A percentile compares a stretch with the other conserved stretches of the same genome.
Conservation (phyloP, 2,888 invertebrate species). For the Sisyra terminalis region DNA sequence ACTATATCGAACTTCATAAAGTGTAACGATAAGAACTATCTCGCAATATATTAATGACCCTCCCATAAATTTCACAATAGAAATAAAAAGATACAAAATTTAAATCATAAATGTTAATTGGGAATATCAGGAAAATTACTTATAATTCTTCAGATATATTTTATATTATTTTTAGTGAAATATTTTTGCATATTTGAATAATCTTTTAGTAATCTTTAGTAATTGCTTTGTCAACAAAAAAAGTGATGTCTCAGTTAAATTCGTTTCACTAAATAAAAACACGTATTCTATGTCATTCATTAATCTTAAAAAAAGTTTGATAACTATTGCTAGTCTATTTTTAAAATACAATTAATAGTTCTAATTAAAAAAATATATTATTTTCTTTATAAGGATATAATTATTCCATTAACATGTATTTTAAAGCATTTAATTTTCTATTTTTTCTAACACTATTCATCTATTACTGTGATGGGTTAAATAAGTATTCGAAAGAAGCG, state of each 20-base stretch:
- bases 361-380: not conserved
- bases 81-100: too few relatives aligned
- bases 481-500: conserved; percentile 49
- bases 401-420: not conserved
- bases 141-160: too few relatives aligned
- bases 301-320: too few relatives aligned
- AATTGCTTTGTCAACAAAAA: too few relatives aligned
- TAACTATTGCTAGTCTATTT: too few relatives aligned
- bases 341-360: not conserved
- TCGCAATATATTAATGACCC: not conserved
- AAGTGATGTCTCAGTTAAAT: too few relatives aligned
- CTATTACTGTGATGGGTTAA: conserved; percentile 23
- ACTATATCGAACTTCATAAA: not conserved
- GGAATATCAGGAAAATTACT: too few relatives aligned
- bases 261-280: too few relatives aligned
- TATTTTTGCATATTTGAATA: not conserved
- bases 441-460: not conserved
- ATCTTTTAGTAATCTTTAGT: too few relatives aligned
- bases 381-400: not conserved
- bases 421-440: not conserved
- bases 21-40: not conserved
- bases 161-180: not conserved
- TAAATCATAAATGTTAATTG: too few relatives aligned
- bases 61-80: too few relatives aligned
- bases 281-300: too few relatives aligned